Base-by-base conservation (phyloP, 2,113 vertebrate genomes). In the Thalassoma bifasciatum region DNA sequence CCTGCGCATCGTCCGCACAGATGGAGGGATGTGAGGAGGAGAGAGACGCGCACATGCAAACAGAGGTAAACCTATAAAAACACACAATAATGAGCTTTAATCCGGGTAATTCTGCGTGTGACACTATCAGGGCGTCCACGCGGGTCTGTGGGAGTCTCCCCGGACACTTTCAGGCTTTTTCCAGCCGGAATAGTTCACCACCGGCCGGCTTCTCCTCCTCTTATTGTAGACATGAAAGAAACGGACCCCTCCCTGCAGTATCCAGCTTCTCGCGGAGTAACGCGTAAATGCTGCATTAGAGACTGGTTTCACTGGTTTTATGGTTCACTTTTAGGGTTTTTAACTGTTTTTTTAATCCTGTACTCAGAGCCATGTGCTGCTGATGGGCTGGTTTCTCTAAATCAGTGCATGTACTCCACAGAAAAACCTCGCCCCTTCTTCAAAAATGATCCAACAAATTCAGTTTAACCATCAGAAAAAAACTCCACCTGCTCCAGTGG, bases 11-110 rank as follows among this genome's bases (percentile, higher is more conserved):
- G 30, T 85, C 90, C 19, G 82, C 75, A 77, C 90, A 82, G 91
- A 93, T 91, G 91, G 92, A 94, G 81, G 88, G 83, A 73, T 87
- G 90, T 58, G 89, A 81, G 79, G 83, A 84, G 61, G 84, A 87
- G 79, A 81, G 77, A 59, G 86, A 83, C 79, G 75, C 89, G 1
- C 86, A 81, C 72, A 89, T 85, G 71, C 91, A 77, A 23, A 89
- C 83, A 1, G 90, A 95, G 94, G 94, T 95, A 89, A 92, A 38
- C 9, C 51, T 8, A 50, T 4, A 30, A 13, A 5, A 22, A 72
- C 67, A 19, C 22, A 12, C 1, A 1, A 2, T 22, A 16, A 8
- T 1, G 34, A 10, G n/a, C 23, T 49, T 8, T 19, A 1, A 21
- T n/a, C 12, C 10, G 0, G 0, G 37, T 19, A 3, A 6, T 38